Conservation (phyloP, 1,140 invertebrate species). For the Sinonovacula constricta region DNA sequence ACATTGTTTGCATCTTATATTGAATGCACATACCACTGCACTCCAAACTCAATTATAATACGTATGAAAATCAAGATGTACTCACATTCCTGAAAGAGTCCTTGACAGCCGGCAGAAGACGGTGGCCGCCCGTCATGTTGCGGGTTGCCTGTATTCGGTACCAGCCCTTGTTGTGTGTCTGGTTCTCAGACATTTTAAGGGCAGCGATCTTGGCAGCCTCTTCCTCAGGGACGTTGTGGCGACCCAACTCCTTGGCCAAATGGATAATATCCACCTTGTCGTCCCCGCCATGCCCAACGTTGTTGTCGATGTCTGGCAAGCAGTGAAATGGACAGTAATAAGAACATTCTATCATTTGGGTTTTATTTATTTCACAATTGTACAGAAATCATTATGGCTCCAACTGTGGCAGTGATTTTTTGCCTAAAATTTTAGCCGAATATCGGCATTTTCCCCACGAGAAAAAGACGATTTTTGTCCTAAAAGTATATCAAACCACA, state of each 20-base stretch:
- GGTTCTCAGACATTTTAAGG: constrained; percentile 80
- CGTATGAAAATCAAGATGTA: not conserved
- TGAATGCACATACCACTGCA: not conserved
- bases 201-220: constrained; percentile 83
- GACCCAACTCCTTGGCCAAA: constrained; percentile 78
- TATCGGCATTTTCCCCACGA: no score
- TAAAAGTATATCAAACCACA: no score
- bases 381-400: no score
- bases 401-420: no score
- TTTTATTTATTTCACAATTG: no score
- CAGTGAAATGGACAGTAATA: no score
- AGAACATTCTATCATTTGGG: no score
- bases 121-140: constrained; percentile 80
- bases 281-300: not conserved
- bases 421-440: no score
- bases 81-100: constrained; percentile 61
- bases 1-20: not conserved
- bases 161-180: constrained; percentile 82
- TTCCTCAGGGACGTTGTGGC: constrained; percentile 81
- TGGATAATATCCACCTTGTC: constrained; percentile 69
- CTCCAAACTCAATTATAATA: no score
- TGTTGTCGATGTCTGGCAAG: constrained; percentile 33
- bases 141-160: constrained; percentile 83
- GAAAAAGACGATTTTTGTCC: no score
- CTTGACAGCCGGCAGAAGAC: constrained; percentile 64